Conservation (phyloP, 2,888 invertebrate genomes). For the Mycogona germanica region DNA sequence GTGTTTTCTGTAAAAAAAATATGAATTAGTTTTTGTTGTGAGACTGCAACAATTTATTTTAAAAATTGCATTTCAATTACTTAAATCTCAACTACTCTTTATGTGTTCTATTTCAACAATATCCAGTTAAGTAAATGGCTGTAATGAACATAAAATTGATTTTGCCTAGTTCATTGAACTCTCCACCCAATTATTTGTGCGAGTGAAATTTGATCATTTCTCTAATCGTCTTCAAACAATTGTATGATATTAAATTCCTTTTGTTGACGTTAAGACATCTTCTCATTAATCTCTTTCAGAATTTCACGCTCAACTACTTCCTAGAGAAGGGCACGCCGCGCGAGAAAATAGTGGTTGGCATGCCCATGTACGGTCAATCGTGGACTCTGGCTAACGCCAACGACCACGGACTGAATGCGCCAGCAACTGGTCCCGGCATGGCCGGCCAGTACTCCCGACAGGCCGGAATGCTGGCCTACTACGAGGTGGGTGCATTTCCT, state of each 20-base stretch:
- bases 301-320: constrained; percentile 23
- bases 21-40: not conserved
- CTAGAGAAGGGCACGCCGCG: constrained; percentile 26
- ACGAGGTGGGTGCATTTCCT: constrained; percentile 36
- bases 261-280: not conserved
- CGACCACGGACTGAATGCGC: constrained; percentile 19
- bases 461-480: constrained; percentile 55
- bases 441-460: constrained; percentile 28
- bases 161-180: too few relatives aligned
- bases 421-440: constrained; percentile 22
- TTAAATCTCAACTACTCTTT: too few relatives aligned
- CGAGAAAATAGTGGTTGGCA: constrained; percentile 26
- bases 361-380: constrained; percentile 27
- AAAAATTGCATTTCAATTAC: not conserved
- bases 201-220: too few relatives aligned
- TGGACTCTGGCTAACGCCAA: constrained; percentile 25
- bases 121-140: too few relatives aligned
- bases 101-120: too few relatives aligned
- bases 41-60: not conserved
- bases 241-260: too few relatives aligned
- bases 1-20: not conserved
- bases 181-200: too few relatives aligned
- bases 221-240: not conserved
- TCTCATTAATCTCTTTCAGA: constrained; percentile 16
- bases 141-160: too few relatives aligned